phyloP scores from a whole-genome alignment of 2,113 vertebrate species.

The Cyanoderma ruficeps region DNA sequence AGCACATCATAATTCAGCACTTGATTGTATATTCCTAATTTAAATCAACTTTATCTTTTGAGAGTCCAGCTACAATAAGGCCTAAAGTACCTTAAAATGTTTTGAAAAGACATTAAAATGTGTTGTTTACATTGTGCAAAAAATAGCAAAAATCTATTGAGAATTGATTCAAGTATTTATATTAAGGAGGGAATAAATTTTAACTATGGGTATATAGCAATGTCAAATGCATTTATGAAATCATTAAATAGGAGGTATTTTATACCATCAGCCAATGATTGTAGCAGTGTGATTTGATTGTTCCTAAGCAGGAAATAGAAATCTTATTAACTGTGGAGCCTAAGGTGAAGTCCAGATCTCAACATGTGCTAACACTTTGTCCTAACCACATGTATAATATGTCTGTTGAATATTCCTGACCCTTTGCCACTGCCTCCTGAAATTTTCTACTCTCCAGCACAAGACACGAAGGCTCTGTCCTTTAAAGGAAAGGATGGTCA shows the following conservation, averaged over 20 bases:
- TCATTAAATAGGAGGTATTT: not conserved
- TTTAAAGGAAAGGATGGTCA: not conserved
- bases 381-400: not conserved
- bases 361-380: not conserved
- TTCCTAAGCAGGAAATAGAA: constrained; percentile 17
- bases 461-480: not conserved
- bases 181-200: not conserved
- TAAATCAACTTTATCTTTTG: not conserved
- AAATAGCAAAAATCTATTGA: not conserved
- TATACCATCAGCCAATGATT: not conserved
- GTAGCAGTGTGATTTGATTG: not conserved
- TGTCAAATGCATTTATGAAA: not conserved
- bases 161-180: not conserved
- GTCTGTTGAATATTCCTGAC: not conserved
- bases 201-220: not conserved
- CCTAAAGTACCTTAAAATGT: not conserved
- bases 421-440: not conserved
- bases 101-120: not conserved
- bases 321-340: not conserved
- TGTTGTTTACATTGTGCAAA: not conserved
- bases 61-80: not conserved
- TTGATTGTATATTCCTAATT: not conserved
- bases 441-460: not conserved
- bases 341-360: not conserved
- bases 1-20: accelerated